Evolutionary conservation across 2,113 vertebrate species (phyloP).

Genomic region (Promerops cafer): DNA sequence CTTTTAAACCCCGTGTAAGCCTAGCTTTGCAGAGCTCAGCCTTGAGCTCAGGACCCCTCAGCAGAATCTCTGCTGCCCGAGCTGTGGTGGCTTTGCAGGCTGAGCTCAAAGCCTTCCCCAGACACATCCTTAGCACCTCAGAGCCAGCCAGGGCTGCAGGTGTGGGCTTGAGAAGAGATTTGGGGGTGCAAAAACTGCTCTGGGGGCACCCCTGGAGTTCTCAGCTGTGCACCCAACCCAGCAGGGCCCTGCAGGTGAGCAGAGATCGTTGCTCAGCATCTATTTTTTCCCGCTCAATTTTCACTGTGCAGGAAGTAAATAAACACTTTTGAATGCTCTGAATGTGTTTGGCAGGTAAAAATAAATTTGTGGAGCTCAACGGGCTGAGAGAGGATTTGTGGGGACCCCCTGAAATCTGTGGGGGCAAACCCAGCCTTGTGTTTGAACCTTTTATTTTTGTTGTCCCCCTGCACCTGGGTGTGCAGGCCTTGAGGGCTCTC

Average conservation of each 20-base stretch:
- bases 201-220: background rate
- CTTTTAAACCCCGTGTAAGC: too few relatives aligned
- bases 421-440: background rate
- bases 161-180: background rate
- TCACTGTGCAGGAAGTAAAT: slow-evolving; percentile 17
- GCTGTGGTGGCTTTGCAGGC: background rate
- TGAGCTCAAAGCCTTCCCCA: background rate
- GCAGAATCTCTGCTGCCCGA: background rate
- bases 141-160: background rate
- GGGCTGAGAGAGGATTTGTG: background rate
- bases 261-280: slow-evolving; percentile 28
- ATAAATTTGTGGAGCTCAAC: background rate
- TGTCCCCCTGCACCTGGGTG: background rate
- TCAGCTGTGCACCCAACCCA: slow-evolving; percentile 25
- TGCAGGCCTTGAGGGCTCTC: too few relatives aligned
- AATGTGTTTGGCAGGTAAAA: background rate
- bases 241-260: slow-evolving; percentile 45
- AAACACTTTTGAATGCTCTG: background rate
- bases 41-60: background rate
- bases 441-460: background rate
- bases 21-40: background rate
- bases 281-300: background rate
- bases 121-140: background rate
- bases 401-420: background rate
- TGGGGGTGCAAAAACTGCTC: background rate